phyloP scores from a whole-genome alignment of 2,113 vertebrate genomes.

The Mirounga angustirostris region DNA sequence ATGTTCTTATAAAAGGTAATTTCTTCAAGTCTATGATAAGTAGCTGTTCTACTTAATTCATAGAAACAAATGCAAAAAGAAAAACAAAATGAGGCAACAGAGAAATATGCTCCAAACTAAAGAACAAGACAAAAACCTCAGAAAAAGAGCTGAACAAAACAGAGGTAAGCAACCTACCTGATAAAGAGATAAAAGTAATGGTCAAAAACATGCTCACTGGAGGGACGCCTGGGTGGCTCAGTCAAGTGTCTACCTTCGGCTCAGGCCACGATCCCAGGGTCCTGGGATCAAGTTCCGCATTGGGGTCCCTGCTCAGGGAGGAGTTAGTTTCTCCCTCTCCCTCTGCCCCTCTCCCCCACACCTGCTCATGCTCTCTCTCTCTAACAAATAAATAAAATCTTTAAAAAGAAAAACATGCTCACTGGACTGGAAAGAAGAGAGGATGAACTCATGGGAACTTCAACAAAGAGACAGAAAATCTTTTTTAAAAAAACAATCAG shows the following conservation, averaged over 20 bases:
- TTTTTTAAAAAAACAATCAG: neutral
- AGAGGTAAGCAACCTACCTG: neutral
- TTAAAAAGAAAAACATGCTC: neutral
- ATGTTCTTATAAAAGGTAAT: neutral
- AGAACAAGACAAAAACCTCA: neutral
- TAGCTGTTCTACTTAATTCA: neutral
- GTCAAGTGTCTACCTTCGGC: too few species aligned
- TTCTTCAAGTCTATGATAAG: neutral
- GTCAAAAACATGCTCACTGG: neutral
- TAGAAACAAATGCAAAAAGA: neutral
- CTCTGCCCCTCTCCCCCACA: too few species aligned
- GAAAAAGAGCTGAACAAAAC: neutral
- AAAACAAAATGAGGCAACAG: neutral
- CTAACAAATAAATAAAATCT: too few species aligned
- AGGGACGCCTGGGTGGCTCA: too few species aligned
- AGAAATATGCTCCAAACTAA: neutral
- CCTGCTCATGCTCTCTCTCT: too few species aligned
- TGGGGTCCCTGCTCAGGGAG: too few species aligned
- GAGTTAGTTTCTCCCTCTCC: too few species aligned
- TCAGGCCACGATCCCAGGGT: too few species aligned
- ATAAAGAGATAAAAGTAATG: neutral
- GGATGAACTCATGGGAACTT: neutral
- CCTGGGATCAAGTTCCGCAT: too few species aligned
- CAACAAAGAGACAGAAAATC: neutral
- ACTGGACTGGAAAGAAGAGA: neutral